Conservation (phyloP, 2,888 invertebrate genomes). For the Latheticus oryzae region DNA sequence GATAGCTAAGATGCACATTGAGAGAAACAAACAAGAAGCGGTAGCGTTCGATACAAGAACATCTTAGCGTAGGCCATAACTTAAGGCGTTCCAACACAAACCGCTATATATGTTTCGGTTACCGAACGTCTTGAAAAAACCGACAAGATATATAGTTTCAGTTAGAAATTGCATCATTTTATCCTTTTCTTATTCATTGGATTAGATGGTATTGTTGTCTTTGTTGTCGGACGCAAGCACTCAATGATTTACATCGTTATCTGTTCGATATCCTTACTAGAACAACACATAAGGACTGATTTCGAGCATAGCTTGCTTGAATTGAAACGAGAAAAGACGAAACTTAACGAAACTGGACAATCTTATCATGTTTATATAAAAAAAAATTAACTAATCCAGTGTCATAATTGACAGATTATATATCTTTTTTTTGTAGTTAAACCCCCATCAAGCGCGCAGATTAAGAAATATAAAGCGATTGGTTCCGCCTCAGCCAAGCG, state of each 20-base stretch:
- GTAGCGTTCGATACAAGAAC: conserved; percentile 50
- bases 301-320: conserved; percentile 44
- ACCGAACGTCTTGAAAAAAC: conserved; percentile 60
- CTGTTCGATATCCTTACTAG: conserved; percentile 44
- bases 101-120: conserved; percentile 66
- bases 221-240: conserved; percentile 41
- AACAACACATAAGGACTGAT: conserved; percentile 40
- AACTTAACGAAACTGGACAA: too few relatives aligned
- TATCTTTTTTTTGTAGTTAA: too few relatives aligned
- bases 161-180: conserved; percentile 54
- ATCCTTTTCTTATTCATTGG: too few relatives aligned
- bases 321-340: too few relatives aligned
- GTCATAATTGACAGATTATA: too few relatives aligned
- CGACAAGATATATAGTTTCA: conserved; percentile 61
- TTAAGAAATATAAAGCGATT: conserved; percentile 12
- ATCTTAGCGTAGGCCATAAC: conserved; percentile 59
- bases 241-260: conserved; percentile 47
- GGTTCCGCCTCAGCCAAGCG: conserved; percentile 15
- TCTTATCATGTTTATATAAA: too few relatives aligned
- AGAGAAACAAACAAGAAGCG: conserved; percentile 45
- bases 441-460: too few relatives aligned
- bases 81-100: conserved; percentile 62
- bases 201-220: too few relatives aligned
- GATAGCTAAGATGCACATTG: conserved; percentile 34
- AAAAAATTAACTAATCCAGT: too few relatives aligned